A percentile compares a stretch with the other conserved stretches of the same genome.
Evolutionary conservation across 2,113 vertebrate genomes (phyloP).

Genomic region (zebrafish (Danio rerio)): DNA sequence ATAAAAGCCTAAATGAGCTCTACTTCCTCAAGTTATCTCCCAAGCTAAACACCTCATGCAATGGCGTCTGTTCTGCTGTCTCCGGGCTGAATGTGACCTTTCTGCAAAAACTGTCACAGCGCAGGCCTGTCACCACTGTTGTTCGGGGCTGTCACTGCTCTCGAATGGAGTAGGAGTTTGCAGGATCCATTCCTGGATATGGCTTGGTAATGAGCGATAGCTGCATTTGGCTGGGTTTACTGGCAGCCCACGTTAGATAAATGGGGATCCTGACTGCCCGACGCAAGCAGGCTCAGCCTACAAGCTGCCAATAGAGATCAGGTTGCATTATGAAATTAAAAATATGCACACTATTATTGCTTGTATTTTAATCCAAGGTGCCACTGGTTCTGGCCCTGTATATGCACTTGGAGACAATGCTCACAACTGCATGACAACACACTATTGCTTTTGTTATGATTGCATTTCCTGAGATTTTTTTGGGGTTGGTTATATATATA

Average conservation of each 20-base stretch:
- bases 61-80: slow-evolving; percentile 57
- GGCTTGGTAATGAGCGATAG: slow-evolving; percentile 76
- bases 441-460: background rate
- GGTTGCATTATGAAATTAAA: slow-evolving; percentile 71
- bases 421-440: slow-evolving; percentile 17
- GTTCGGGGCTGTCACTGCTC: slow-evolving; percentile 62
- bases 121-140: slow-evolving; percentile 47
- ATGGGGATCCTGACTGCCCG: slow-evolving; percentile 65
- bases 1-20: background rate
- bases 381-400: slow-evolving; percentile 46
- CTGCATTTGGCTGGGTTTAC: slow-evolving; percentile 74
- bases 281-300: slow-evolving; percentile 65
- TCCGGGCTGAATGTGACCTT: slow-evolving; percentile 69
- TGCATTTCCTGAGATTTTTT: too few relatives aligned
- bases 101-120: slow-evolving; percentile 63
- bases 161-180: slow-evolving; percentile 64
- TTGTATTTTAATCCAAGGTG: slow-evolving; percentile 69
- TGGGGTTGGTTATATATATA: too few relatives aligned
- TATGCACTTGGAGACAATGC: slow-evolving; percentile 15
- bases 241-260: slow-evolving; percentile 71
- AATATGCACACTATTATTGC: slow-evolving; percentile 69
- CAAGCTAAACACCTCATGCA: slow-evolving; percentile 25
- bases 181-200: slow-evolving; percentile 74
- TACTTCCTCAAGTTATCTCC: background rate
- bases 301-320: slow-evolving; percentile 69